Evolutionary conservation across 2,888 invertebrate species (phyloP).

Genomic region (Piscicola geometra): DNA sequence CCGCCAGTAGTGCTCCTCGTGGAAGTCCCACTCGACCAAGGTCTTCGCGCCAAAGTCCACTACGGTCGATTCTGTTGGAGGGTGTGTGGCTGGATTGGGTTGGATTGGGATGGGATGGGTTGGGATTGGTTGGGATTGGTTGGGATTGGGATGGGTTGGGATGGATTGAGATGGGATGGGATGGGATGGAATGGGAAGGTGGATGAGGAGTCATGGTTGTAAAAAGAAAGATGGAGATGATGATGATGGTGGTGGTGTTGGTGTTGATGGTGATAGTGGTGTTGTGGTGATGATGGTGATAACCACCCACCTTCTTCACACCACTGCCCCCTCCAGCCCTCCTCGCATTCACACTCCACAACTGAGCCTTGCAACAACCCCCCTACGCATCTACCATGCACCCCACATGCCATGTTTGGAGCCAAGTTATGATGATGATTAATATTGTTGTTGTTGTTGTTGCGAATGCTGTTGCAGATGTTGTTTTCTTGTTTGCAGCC

Average conservation of each 20-base stretch:
- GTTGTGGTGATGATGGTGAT: too few relatives aligned
- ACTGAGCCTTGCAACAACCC: slow-evolving; percentile 60
- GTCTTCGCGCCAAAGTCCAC: slow-evolving; percentile 83
- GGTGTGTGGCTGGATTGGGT: too few relatives aligned
- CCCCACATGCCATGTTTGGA: slow-evolving; percentile 47
- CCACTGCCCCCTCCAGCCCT: slow-evolving; percentile 79
- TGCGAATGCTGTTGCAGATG: slow-evolving; percentile 64
- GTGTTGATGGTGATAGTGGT: too few relatives aligned
- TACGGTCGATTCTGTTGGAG: slow-evolving; percentile 49
- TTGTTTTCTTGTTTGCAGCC: slow-evolving; percentile 92
- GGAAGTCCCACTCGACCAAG: slow-evolving; percentile 91
- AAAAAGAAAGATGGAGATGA: too few relatives aligned
- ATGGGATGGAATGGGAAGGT: too few relatives aligned
- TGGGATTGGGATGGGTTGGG: too few relatives aligned
- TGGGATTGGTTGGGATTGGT: too few relatives aligned
- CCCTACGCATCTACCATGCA: slow-evolving; percentile 78
- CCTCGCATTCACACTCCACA: slow-evolving; percentile 79
- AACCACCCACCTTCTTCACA: slow-evolving; percentile 48
- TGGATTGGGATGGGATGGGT: too few relatives aligned
- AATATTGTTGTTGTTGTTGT: slow-evolving; percentile 47
- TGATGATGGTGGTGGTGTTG: too few relatives aligned
- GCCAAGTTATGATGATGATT: background rate
- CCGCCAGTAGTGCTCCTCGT: slow-evolving; percentile 46
- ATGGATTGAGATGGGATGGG: too few relatives aligned
- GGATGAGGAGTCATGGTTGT: background rate